Conservation (phyloP, 2,113 vertebrate species). For the Polypterus senegalus region DNA sequence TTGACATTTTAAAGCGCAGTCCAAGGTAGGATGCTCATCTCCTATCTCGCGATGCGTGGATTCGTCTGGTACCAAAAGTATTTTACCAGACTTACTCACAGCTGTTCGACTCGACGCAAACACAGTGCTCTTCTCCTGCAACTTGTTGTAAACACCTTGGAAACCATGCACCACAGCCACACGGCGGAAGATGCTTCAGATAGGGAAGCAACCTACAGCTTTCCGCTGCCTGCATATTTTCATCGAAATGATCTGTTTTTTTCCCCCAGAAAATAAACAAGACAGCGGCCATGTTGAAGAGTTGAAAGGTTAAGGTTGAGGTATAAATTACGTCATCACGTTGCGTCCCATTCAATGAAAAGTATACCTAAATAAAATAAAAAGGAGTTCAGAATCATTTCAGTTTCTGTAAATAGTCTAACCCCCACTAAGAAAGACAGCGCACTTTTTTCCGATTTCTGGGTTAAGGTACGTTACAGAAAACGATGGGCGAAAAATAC, state of each 20-base stretch:
- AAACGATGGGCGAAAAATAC: no score
- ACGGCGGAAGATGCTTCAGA: background rate
- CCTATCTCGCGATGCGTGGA: no score
- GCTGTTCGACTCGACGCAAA: background rate
- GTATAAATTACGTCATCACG: conserved; percentile 14
- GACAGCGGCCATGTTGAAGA: conserved; percentile 5
- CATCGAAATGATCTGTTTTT: conserved; percentile 3
- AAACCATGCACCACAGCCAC: background rate
- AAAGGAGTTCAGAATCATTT: background rate
- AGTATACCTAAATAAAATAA: background rate
- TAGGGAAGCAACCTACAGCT: background rate
- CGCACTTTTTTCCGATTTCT: no score
- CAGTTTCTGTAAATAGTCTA: background rate
- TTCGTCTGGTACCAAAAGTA: background rate
- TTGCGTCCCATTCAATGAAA: background rate
- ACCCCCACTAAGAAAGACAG: background rate
- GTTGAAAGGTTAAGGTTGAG: background rate
- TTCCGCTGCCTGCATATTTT: background rate
- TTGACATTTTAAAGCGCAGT: no score
- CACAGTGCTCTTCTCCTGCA: no score
- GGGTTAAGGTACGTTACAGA: no score
- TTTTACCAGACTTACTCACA: background rate
- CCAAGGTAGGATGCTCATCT: no score
- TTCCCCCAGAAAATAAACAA: background rate
- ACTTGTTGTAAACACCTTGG: no score